Percentiles rank a stretch among this genome's conserved stretches.
Evolutionary conservation across 2,797 vertebrate genomes (phyloP).

Genomic region (Pipistrellus kuhlii): DNA sequence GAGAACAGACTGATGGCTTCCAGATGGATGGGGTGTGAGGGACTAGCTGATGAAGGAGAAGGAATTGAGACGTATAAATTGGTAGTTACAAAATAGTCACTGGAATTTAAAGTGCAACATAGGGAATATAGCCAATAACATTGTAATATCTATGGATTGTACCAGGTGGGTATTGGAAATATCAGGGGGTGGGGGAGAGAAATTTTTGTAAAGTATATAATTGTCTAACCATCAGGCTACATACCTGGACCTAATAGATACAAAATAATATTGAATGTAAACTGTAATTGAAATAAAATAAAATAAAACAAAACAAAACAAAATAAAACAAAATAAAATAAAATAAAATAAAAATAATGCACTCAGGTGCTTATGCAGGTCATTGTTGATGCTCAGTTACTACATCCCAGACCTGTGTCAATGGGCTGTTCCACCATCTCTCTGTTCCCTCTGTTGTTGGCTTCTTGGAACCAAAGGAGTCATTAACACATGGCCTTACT

Average conservation of each 20-base stretch:
- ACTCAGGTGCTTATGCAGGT: fast-evolving
- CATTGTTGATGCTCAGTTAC: too few relatives aligned
- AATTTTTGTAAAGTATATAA: not conserved
- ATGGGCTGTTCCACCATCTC: not conserved
- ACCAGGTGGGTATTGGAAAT: not conserved
- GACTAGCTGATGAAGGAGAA: not conserved
- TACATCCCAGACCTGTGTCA: too few relatives aligned
- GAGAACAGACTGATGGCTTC: not conserved
- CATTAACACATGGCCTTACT: not conserved
- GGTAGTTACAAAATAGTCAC: not conserved
- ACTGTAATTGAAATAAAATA: not conserved
- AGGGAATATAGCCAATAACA: not conserved
- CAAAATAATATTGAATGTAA: not conserved
- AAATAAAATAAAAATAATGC: not conserved
- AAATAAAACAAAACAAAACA: too few relatives aligned
- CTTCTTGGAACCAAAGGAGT: not conserved
- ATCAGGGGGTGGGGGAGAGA: not conserved
- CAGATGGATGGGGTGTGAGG: not conserved
- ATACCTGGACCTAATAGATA: not conserved
- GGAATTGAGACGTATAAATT: not conserved
- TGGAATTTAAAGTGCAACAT: not conserved
- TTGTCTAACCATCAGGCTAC: not conserved
- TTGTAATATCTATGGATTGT: not conserved
- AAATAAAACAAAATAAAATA: not conserved
- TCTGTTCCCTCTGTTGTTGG: not conserved